Evolutionary conservation across 1,140 invertebrate genomes (phyloP).

Genomic region (Callitettix versicolor): DNA sequence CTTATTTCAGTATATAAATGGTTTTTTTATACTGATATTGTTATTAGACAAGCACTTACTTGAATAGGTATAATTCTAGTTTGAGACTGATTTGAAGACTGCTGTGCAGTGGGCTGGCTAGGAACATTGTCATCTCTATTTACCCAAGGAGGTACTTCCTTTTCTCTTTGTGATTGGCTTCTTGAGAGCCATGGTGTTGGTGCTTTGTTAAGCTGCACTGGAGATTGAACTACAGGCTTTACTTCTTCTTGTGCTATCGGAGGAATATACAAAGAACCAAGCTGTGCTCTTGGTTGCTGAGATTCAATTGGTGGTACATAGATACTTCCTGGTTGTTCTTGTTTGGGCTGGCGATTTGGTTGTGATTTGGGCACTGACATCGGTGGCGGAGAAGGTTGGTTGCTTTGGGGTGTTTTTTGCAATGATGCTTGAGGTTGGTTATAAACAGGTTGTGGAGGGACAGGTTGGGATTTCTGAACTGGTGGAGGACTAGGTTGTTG

Average conservation of each 20-base stretch:
- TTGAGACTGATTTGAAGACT: slow-evolving; percentile 16
- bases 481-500: slow-evolving; percentile 15
- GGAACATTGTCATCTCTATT: slow-evolving; percentile 30
- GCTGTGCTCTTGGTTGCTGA: slow-evolving; percentile 19
- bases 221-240: slow-evolving; percentile 4
- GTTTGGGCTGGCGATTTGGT: slow-evolving; percentile 10
- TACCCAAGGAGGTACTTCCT: slow-evolving; percentile 38
- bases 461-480: slow-evolving; percentile 26
- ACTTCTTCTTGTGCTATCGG: not conserved
- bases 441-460: slow-evolving; percentile 21
- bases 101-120: slow-evolving; percentile 29
- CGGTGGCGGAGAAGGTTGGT: slow-evolving; percentile 6
- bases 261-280: slow-evolving; percentile 19
- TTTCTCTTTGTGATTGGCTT: slow-evolving; percentile 32
- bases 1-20: too few relatives aligned
- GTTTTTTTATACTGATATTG: too few relatives aligned
- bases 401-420: slow-evolving; percentile 4
- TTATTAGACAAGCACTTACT: too few relatives aligned
- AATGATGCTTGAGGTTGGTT: slow-evolving; percentile 8
- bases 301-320: slow-evolving; percentile 23
- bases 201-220: slow-evolving; percentile 35
- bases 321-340: slow-evolving; percentile 20
- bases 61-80: slow-evolving; percentile 27
- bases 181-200: slow-evolving; percentile 47
- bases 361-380: slow-evolving; percentile 5